A percentile compares a stretch with the other conserved stretches of the same genome.
Conservation (phyloP, 2,888 invertebrate genomes). For the Luperina nickerlii region DNA sequence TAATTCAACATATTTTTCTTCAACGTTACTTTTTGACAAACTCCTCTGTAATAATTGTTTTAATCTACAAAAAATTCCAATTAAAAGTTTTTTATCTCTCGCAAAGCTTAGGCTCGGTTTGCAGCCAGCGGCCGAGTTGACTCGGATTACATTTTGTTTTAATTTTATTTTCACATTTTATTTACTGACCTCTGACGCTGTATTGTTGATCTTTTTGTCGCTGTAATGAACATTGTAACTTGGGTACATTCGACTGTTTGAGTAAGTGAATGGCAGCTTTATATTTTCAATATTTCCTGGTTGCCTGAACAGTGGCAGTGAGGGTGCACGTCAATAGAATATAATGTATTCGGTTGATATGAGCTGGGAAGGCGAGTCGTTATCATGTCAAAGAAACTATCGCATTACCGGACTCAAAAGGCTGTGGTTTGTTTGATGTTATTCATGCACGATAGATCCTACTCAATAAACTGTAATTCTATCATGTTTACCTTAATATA, state of each 20-base stretch:
- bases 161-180: slow-evolving; percentile 70
- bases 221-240: slow-evolving; percentile 56
- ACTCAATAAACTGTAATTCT: slow-evolving; percentile 73
- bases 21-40: slow-evolving; percentile 75
- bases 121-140: slow-evolving; percentile 69
- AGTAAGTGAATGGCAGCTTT: slow-evolving; percentile 36
- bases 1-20: slow-evolving; percentile 73
- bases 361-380: slow-evolving; percentile 82
- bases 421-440: slow-evolving; percentile 86
- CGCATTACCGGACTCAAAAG: slow-evolving; percentile 87
- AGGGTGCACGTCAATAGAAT: slow-evolving; percentile 76
- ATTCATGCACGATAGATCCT: slow-evolving; percentile 74
- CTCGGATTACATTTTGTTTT: slow-evolving; percentile 71
- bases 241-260: slow-evolving; percentile 14
- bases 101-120: slow-evolving; percentile 79
- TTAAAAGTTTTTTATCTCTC: slow-evolving; percentile 86
- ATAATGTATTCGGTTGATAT: slow-evolving; percentile 86
- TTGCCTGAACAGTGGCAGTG: slow-evolving; percentile 65
- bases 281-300: slow-evolving; percentile 79
- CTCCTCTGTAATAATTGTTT: slow-evolving; percentile 83
- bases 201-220: slow-evolving; percentile 59
- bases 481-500: slow-evolving; percentile 58
- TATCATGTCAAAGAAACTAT: slow-evolving; percentile 90
- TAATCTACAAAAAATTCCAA: slow-evolving; percentile 86
- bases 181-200: slow-evolving; percentile 66